Evolutionary conservation across 2,113 vertebrate species (phyloP).

Genomic region (Dasyprocta punctata): DNA sequence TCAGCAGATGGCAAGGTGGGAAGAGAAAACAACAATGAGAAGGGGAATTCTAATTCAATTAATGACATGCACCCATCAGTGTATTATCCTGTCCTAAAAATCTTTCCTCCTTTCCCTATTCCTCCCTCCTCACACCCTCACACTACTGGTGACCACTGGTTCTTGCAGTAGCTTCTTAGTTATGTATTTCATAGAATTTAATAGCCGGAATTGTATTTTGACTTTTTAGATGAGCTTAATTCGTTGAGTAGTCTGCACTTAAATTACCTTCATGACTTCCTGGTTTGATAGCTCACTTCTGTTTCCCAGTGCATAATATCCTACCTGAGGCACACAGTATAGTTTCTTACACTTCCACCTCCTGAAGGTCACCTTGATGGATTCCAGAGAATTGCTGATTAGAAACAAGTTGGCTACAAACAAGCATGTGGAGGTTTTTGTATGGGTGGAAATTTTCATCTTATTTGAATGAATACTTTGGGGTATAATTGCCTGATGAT

Average conservation of each 20-base stretch:
- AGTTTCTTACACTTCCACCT: neutral
- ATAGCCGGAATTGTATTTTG: neutral
- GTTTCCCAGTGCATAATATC: neutral
- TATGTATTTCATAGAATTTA: neutral
- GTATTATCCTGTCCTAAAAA: neutral
- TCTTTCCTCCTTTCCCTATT: neutral
- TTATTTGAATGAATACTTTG: neutral
- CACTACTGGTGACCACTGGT: neutral
- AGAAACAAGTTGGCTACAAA: neutral
- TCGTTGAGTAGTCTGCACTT: neutral
- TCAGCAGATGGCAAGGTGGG: neutral
- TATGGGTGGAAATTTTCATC: neutral
- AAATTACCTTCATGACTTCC: neutral
- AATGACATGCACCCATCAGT: neutral
- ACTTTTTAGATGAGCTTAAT: neutral
- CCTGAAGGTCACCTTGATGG: neutral
- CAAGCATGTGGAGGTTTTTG: neutral
- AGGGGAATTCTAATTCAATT: neutral
- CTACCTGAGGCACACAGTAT: no score
- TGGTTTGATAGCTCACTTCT: neutral
- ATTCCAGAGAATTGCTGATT: neutral
- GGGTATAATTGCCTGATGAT: rapidly evolving
- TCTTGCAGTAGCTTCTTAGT: neutral
- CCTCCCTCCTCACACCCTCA: neutral
- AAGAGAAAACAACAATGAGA: neutral